A percentile compares a stretch with the other conserved stretches of the same genome.
These are phyloP conservation scores for Pseudolycoriella hygida DNA, from an alignment of 2,888 invertebrate genomes.

Conservation along the genomic window DNA sequence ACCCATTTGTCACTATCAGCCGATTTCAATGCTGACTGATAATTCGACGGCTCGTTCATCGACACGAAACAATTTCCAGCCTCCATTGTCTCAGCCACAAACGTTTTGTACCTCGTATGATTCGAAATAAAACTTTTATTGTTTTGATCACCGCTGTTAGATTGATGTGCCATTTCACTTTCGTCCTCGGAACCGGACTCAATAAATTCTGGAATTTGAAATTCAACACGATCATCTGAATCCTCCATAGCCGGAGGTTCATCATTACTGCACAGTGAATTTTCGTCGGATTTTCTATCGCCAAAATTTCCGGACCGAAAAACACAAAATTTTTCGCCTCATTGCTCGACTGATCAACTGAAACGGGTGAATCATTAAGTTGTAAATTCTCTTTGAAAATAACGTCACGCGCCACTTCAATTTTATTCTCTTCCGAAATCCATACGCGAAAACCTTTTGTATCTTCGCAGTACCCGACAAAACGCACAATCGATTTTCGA, in stretches of 20 bases:
- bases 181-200: background rate
- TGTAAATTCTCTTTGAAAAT: background rate
- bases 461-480: constrained; percentile 17
- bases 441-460: constrained; percentile 17
- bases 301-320: background rate
- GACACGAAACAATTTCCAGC: background rate
- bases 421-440: constrained; percentile 3
- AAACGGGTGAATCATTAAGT: no score
- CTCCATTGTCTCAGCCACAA: no score
- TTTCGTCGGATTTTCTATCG: no score
- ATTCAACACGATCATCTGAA: background rate
- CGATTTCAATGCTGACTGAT: no score
- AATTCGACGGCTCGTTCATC: background rate
- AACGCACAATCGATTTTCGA: no score
- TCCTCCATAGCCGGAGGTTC: no score
- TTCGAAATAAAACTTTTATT: no score
- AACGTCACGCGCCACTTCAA: no score
- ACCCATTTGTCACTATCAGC: background rate
- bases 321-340: no score
- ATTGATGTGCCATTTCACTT: background rate
- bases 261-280: no score
- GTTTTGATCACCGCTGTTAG: background rate
- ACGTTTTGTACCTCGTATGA: no score
- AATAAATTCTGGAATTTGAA: background rate
- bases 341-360: no score